A percentile compares a stretch with the other conserved stretches of the same genome.
phyloP scores from a whole-genome alignment of 2,113 vertebrate species.

The Azemiops feae region DNA sequence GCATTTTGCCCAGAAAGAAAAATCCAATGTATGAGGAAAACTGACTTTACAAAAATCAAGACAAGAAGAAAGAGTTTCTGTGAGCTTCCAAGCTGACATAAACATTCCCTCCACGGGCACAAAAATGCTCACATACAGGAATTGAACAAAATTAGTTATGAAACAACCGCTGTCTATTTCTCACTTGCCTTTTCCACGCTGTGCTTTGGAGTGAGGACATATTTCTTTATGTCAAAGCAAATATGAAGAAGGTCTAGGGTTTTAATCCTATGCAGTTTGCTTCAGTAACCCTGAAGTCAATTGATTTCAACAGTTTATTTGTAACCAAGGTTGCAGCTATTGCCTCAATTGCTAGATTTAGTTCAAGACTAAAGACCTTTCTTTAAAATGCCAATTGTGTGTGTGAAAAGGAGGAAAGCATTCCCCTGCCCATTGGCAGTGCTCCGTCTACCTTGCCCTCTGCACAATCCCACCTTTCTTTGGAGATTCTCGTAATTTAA shows the following conservation, averaged over 20 bases:
- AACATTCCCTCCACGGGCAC: not conserved
- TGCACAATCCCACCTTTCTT: not conserved
- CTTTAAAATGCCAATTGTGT: not conserved
- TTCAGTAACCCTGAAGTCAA: not conserved
- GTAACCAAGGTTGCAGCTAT: not conserved
- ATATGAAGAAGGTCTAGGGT: not conserved
- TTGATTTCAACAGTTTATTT: not conserved
- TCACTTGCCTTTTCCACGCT: conserved; percentile 7
- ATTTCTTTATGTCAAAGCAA: not conserved
- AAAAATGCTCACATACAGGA: conserved; percentile 4
- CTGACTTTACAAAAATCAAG: not conserved
- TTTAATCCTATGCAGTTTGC: not conserved
- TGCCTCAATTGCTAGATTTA: not conserved
- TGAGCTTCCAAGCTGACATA: conserved; percentile 10
- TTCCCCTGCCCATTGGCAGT: not conserved
- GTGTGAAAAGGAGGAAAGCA: not conserved
- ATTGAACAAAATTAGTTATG: not conserved
- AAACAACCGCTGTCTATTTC: not conserved
- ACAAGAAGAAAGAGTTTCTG: conserved; percentile 1
- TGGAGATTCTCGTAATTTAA: not conserved
- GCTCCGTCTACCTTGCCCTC: not conserved
- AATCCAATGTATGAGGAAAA: conserved; percentile 2
- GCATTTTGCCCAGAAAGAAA: conserved; percentile 9
- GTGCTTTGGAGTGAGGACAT: not conserved
- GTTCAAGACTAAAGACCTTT: not conserved